Conservation (phyloP, 2,113 vertebrate genomes). For the Gymnocephalus cernua region DNA sequence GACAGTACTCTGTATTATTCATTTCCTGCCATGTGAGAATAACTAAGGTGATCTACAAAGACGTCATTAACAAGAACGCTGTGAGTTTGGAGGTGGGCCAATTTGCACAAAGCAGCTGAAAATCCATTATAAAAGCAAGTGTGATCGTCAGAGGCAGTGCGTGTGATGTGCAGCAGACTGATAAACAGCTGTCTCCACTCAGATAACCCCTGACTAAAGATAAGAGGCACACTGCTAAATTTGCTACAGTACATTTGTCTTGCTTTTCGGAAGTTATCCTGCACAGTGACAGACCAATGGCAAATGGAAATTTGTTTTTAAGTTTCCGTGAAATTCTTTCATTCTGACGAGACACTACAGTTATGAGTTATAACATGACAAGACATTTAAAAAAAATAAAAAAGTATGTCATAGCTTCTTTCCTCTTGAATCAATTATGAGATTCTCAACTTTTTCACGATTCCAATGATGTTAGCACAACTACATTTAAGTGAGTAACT, state of each 20-base stretch:
- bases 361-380: neutral
- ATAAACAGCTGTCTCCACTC: constrained; percentile 67
- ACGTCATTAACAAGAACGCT: constrained; percentile 9
- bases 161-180: constrained; percentile 54
- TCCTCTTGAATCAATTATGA: neutral
- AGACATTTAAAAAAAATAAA: neutral
- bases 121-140: constrained; percentile 23
- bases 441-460: neutral
- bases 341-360: neutral
- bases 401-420: neutral
- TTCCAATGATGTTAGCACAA: neutral
- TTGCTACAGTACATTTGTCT: neutral
- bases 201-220: constrained; percentile 56
- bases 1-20: neutral
- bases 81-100: constrained; percentile 17
- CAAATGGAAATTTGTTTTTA: neutral
- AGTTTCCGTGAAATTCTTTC: neutral
- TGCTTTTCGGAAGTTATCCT: neutral
- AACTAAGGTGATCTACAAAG: neutral
- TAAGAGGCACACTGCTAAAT: constrained; percentile 12
- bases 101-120: constrained; percentile 37
- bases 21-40: constrained; percentile 12
- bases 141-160: constrained; percentile 18
- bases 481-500: neutral
- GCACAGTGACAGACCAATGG: neutral